phyloP scores from a whole-genome alignment of 1,140 invertebrate genomes.

The Drosophila nikananu region DNA sequence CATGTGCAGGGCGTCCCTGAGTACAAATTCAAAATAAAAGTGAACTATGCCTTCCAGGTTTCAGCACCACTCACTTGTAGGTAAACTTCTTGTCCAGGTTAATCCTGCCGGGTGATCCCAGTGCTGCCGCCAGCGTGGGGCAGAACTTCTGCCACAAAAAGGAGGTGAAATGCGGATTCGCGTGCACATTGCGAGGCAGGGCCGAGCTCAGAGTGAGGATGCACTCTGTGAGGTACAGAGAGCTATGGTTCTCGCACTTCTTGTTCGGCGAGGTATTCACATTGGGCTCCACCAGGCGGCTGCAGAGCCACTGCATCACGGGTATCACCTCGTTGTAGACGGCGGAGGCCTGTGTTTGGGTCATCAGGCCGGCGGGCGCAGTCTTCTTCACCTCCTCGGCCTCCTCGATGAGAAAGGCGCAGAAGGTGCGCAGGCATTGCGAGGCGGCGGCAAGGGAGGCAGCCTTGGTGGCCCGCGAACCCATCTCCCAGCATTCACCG shows the following conservation, averaged over 20 bases:
- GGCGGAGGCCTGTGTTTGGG: slow-evolving; percentile 89
- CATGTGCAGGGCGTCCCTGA: slow-evolving; percentile 83
- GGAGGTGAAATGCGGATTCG: slow-evolving; percentile 93
- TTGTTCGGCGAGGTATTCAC: slow-evolving; percentile 85
- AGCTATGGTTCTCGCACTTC: slow-evolving; percentile 88
- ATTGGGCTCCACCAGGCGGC: slow-evolving; percentile 91
- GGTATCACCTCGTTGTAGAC: slow-evolving; percentile 96
- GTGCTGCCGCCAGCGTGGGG: slow-evolving; percentile 93
- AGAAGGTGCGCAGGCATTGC: slow-evolving; percentile 93
- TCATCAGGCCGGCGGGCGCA: slow-evolving; percentile 82
- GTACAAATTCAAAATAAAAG: not conserved
- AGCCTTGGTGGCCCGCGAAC: slow-evolving; percentile 91
- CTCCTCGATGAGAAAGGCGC: slow-evolving; percentile 88
- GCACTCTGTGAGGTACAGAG: slow-evolving; percentile 93
- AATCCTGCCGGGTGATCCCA: slow-evolving; percentile 90
- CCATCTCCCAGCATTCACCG: slow-evolving; percentile 90
- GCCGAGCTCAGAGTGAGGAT: slow-evolving; percentile 93
- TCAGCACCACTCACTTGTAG: slow-evolving; percentile 70
- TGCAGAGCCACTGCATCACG: slow-evolving; percentile 95
- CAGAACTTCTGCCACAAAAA: slow-evolving; percentile 97
- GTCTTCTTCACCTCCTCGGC: slow-evolving; percentile 85
- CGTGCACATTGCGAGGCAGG: slow-evolving; percentile 92
- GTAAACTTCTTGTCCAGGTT: slow-evolving; percentile 85
- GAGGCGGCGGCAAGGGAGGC: slow-evolving; percentile 93
- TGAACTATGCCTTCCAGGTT: no score